These are phyloP conservation scores for Catostylus mosaicus DNA, from an alignment of 30 jellyfish, hydroid and myxozoan species.

Conservation along the genomic window DNA sequence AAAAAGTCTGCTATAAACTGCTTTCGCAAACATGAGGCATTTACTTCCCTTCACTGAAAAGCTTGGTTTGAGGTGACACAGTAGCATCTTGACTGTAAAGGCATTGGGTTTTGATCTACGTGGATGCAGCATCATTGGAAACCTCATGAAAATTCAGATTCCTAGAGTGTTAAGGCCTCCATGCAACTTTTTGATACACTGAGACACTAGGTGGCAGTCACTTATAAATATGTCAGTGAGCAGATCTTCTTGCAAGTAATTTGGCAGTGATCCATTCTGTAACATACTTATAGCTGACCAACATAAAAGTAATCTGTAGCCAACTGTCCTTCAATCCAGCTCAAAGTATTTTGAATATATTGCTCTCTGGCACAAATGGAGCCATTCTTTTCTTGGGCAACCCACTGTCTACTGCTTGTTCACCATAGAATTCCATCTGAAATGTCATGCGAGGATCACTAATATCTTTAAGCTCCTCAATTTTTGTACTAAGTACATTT, in stretches of 20 bases:
- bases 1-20: constrained; percentile 22
- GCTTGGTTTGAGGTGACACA: constrained; percentile 25
- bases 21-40: constrained; percentile 14
- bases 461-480: constrained; percentile 37
- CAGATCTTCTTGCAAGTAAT: constrained; percentile 1
- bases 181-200: constrained; percentile 20
- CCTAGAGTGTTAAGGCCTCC: constrained; percentile 44
- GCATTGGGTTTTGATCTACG: constrained; percentile 10
- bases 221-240: constrained; percentile 19
- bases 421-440: constrained; percentile 56
- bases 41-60: constrained; percentile 46
- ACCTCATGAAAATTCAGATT: constrained; percentile 8
- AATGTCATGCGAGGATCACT: constrained; percentile 45
- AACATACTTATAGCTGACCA: constrained; percentile 40
- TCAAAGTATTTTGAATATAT: constrained; percentile 44
- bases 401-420: constrained; percentile 53
- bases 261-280: constrained; percentile 57
- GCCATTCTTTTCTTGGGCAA: constrained; percentile 68
- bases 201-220: constrained; percentile 16
- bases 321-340: constrained; percentile 32
- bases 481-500: constrained; percentile 11
- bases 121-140: constrained; percentile 36
- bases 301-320: constrained; percentile 43
- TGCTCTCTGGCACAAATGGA: constrained; percentile 32
- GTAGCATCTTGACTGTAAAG: constrained; percentile 22